Evolutionary conservation across 2,888 invertebrate species (phyloP).

Genomic region (Cosmia pyralina): DNA sequence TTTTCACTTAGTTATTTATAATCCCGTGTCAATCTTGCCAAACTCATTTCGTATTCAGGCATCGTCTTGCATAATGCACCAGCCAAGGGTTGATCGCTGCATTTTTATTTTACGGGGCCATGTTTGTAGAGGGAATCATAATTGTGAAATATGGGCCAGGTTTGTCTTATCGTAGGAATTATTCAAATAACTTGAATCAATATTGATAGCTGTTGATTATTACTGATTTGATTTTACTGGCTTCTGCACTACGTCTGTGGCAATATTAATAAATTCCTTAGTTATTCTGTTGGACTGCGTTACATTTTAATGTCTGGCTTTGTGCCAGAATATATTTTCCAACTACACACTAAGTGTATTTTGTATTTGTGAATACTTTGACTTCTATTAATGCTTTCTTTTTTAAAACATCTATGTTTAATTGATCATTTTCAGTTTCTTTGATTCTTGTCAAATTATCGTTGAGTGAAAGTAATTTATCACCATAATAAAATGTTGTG

Average conservation of each 20-base stretch:
- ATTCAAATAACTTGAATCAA: conserved; percentile 55
- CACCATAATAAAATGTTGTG: conserved; percentile 28
- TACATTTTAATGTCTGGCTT: conserved; percentile 58
- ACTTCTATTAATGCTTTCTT: conserved; percentile 6
- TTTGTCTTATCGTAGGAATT: conserved; percentile 42
- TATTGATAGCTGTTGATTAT: conserved; percentile 48
- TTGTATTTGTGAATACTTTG: conserved; percentile 33
- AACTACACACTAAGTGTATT: conserved; percentile 40
- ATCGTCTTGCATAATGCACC: conserved; percentile 69
- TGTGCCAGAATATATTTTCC: conserved; percentile 49
- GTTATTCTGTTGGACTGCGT: conserved; percentile 38
- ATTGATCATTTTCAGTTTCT: neutral
- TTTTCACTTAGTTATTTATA: conserved; percentile 61
- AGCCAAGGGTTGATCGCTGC: conserved; percentile 62
- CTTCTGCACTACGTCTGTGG: conserved; percentile 57
- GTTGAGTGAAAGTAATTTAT: conserved; percentile 45
- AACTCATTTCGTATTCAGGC: conserved; percentile 69
- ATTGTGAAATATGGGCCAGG: conserved; percentile 64
- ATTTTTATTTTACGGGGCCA: conserved; percentile 62
- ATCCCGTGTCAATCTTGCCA: conserved; percentile 53
- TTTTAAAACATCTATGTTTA: neutral
- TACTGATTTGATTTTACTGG: conserved; percentile 32
- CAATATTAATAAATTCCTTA: conserved; percentile 51
- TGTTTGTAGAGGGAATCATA: conserved; percentile 58
- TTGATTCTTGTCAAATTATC: neutral